Conservation (phyloP, 2,113 vertebrate species). For the Rhegmatorhina hoffmannsi region DNA sequence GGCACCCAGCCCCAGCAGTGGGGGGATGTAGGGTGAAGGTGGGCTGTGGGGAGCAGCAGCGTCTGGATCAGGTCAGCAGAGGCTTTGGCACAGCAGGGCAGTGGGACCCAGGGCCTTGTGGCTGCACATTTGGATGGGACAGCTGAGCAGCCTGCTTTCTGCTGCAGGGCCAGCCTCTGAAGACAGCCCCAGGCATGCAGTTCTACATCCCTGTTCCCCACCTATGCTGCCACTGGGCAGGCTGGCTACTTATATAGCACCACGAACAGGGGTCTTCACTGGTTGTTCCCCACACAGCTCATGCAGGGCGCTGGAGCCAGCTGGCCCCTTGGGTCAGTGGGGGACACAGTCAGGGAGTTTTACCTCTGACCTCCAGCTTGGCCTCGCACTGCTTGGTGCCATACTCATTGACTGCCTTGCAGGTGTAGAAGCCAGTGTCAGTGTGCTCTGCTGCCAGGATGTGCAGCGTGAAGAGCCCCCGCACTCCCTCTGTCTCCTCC, state of each 20-base stretch:
- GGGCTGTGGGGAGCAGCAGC: neutral
- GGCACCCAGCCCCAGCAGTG: neutral
- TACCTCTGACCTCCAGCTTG: constrained; percentile 94
- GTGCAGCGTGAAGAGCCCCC: constrained; percentile 82
- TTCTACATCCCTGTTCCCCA: neutral
- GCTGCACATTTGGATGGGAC: neutral
- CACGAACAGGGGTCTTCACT: neutral
- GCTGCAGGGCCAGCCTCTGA: neutral
- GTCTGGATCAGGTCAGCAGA: neutral
- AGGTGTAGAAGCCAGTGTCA: constrained; percentile 90
- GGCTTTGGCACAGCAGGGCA: neutral
- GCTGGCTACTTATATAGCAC: neutral
- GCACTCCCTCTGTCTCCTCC: constrained; percentile 78
- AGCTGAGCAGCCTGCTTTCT: neutral
- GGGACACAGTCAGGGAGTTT: neutral
- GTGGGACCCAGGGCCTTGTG: neutral
- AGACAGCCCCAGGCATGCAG: fast-evolving
- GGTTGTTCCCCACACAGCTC: neutral
- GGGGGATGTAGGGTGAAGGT: neutral
- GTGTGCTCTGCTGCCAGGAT: constrained; percentile 84
- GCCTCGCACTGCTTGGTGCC: constrained; percentile 94
- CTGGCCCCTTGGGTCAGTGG: neutral
- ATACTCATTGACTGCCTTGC: constrained; percentile 96
- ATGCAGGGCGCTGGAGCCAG: neutral
- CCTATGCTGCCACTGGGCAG: fast-evolving